phyloP scores from a whole-genome alignment of 64 coral and sea anemone species.

The Acropora tenuis region DNA sequence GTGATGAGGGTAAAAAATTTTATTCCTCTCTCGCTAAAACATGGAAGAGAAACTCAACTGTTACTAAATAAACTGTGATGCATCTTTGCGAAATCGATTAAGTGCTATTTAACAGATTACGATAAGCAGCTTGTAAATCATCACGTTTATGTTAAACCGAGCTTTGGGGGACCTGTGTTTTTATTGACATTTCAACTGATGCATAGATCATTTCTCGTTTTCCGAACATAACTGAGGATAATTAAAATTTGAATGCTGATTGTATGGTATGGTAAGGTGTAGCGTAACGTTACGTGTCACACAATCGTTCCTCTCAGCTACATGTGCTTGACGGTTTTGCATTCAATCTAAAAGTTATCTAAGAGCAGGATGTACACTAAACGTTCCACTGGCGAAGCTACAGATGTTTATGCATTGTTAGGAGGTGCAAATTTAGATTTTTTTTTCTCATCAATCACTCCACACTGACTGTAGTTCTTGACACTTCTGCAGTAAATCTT shows the following conservation, averaged over 20 bases:
- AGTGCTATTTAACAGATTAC: neutral
- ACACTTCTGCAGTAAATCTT: neutral
- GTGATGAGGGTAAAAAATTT: constrained; percentile 49
- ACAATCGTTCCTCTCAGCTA: neutral
- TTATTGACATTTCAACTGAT: constrained; percentile 44
- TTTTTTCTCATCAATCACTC: neutral
- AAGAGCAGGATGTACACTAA: neutral
- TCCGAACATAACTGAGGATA: constrained; percentile 43
- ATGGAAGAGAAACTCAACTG: neutral
- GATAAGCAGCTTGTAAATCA: constrained; percentile 16
- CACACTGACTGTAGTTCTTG: neutral
- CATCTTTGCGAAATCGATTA: neutral
- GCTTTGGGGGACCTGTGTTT: constrained; percentile 23
- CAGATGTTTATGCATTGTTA: neutral
- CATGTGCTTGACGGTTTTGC: neutral
- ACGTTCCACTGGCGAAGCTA: neutral
- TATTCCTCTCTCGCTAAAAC: neutral
- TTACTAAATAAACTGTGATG: neutral
- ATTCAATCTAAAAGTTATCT: neutral
- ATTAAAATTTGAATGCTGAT: constrained; percentile 13
- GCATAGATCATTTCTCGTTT: constrained; percentile 58
- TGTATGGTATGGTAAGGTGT: neutral
- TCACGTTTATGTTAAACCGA: constrained; percentile 32
- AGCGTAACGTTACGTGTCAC: neutral
- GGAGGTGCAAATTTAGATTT: neutral